These are phyloP conservation scores for Prochilodus magdalenae DNA, from an alignment of 2,113 vertebrate species.

Conservation along the genomic window DNA sequence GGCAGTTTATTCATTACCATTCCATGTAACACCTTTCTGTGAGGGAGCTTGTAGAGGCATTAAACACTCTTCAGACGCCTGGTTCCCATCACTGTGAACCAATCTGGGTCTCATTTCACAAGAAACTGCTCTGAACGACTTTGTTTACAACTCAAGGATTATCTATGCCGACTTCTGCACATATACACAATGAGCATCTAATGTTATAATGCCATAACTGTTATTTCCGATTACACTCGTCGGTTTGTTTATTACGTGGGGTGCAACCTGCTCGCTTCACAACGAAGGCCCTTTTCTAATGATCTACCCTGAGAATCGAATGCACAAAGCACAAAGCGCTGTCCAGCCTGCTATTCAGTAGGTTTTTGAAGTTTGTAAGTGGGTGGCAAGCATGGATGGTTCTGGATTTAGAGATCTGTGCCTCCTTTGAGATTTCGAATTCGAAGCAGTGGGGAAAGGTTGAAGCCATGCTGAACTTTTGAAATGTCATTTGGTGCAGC, in stretches of 20 bases:
- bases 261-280: neutral
- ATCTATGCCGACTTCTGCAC: no score
- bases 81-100: no score
- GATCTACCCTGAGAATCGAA: neutral
- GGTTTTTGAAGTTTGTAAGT: neutral
- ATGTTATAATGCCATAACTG: no score
- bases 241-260: neutral
- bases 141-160: no score
- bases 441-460: conserved; percentile 11
- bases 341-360: neutral
- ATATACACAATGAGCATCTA: no score
- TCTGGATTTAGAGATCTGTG: conserved; percentile 19
- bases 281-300: neutral
- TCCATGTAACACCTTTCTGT: no score
- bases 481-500: conserved; percentile 37
- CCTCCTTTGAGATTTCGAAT: conserved; percentile 18
- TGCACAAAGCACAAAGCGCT: neutral
- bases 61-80: no score
- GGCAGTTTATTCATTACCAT: no score
- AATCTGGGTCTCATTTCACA: no score
- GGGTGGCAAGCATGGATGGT: conserved; percentile 8
- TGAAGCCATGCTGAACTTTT: conserved; percentile 30
- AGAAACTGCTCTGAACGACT: no score
- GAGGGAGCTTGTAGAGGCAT: no score
- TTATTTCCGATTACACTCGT: no score